A percentile compares a stretch with the other conserved stretches of the same genome.
Evolutionary conservation across 2,113 vertebrate species (phyloP).

Genomic region (Ptychochromis oligacanthus): DNA sequence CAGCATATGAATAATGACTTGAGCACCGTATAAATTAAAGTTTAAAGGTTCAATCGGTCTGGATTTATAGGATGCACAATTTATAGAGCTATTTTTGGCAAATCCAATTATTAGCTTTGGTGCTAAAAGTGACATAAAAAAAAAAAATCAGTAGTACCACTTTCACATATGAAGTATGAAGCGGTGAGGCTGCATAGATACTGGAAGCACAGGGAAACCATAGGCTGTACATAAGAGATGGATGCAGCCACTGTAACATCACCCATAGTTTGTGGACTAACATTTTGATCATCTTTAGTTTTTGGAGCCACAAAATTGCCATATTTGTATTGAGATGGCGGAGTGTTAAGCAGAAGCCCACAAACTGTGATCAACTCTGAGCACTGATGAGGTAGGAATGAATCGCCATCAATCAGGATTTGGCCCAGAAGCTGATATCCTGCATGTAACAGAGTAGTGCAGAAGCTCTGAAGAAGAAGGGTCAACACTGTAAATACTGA

Average conservation of each 20-base stretch:
- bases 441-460: no score
- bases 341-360: not conserved
- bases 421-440: no score
- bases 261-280: not conserved
- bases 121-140: constrained; percentile 12
- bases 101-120: constrained; percentile 17
- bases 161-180: not conserved
- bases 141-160: not conserved
- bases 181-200: not conserved
- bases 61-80: not conserved
- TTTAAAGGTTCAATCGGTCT: constrained; percentile 15
- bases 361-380: no score
- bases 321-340: not conserved
- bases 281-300: not conserved
- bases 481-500: no score
- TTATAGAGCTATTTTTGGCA: constrained; percentile 20
- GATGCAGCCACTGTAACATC: not conserved
- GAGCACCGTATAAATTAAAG: not conserved
- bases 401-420: no score
- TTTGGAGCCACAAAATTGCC: not conserved
- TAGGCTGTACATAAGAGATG: not conserved
- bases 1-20: constrained; percentile 3
- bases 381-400: no score
- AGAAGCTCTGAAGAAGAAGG: no score
- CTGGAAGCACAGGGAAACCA: not conserved